phyloP scores from a whole-genome alignment of 2,797 vertebrate species.

The Darevskia nairensis region DNA sequence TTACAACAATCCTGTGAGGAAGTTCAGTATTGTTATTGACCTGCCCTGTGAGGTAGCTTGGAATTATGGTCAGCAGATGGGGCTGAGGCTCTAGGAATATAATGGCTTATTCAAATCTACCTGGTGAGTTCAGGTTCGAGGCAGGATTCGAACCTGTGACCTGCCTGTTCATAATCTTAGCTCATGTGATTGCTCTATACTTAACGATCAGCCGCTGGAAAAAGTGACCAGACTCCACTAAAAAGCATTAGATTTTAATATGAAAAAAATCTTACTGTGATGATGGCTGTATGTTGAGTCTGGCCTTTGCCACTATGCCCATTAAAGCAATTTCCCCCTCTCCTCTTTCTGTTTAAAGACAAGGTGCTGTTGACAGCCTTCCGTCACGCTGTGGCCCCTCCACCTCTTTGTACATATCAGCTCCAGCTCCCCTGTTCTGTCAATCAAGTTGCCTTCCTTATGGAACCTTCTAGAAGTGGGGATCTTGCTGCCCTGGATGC shows the following conservation, averaged over 20 bases:
- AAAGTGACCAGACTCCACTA: not conserved
- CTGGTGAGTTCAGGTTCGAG: not conserved
- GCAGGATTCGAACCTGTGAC: not conserved
- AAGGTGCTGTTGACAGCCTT: slow-evolving; percentile 91
- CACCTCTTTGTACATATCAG: slow-evolving; percentile 91
- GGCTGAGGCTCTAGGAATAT: not conserved
- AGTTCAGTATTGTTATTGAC: too few relatives aligned
- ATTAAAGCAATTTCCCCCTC: not conserved
- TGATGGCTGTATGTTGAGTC: not conserved
- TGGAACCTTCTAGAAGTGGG: slow-evolving; percentile 78
- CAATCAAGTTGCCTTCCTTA: slow-evolving; percentile 88
- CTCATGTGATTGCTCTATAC: not conserved
- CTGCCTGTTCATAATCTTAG: not conserved
- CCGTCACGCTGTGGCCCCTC: slow-evolving; percentile 88
- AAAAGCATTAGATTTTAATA: not conserved
- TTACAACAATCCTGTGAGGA: not conserved
- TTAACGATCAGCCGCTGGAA: not conserved
- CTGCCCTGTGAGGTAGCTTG: too few relatives aligned
- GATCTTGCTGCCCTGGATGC: slow-evolving; percentile 87
- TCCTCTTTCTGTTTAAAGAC: slow-evolving; percentile 73
- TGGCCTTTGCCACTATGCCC: not conserved
- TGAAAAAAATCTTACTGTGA: not conserved
- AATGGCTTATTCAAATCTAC: not conserved
- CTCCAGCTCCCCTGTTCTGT: slow-evolving; percentile 83
- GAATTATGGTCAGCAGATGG: too few relatives aligned